phyloP scores from a whole-genome alignment of 2,888 invertebrate genomes.

The Cyrtodaria siliqua region DNA sequence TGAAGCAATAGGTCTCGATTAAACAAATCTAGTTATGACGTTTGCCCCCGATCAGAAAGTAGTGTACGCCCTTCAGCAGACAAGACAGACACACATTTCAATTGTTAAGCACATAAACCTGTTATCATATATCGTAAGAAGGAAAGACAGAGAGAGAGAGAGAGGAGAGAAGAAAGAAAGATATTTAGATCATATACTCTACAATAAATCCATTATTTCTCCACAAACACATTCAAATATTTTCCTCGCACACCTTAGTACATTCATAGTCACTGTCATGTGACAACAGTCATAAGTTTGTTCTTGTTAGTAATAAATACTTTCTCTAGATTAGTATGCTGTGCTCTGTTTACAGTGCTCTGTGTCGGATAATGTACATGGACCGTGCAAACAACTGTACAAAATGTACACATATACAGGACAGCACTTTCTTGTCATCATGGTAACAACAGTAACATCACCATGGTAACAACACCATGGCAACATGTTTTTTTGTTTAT shows the following conservation, averaged over 20 bases:
- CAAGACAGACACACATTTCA: too few relatives aligned
- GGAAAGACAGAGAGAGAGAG: constrained; percentile 17
- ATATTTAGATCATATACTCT: not conserved
- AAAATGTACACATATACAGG: constrained; percentile 19
- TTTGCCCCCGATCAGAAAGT: too few relatives aligned
- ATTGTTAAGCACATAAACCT: constrained; percentile 1
- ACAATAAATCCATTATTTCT: constrained; percentile 2
- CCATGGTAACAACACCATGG: constrained; percentile 33
- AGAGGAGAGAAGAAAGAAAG: constrained; percentile 16
- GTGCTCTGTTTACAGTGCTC: constrained; percentile 21
- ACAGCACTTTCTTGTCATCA: constrained; percentile 44
- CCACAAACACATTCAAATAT: not conserved
- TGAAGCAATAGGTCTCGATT: too few relatives aligned
- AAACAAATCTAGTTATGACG: too few relatives aligned
- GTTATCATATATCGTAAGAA: not conserved
- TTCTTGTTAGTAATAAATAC: too few relatives aligned
- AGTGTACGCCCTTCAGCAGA: too few relatives aligned
- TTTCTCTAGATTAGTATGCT: too few relatives aligned
- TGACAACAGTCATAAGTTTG: too few relatives aligned
- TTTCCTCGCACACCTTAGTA: not conserved
- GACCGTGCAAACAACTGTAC: too few relatives aligned
- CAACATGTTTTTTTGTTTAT: constrained; percentile 37
- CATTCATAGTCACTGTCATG: too few relatives aligned
- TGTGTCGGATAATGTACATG: constrained; percentile 22
- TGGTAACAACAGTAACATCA: constrained; percentile 42